Evolutionary conservation across 2,113 vertebrate species (phyloP), one percentile per base, ranked within the genome.

Genomic region (Stegastes partitus): DNA sequence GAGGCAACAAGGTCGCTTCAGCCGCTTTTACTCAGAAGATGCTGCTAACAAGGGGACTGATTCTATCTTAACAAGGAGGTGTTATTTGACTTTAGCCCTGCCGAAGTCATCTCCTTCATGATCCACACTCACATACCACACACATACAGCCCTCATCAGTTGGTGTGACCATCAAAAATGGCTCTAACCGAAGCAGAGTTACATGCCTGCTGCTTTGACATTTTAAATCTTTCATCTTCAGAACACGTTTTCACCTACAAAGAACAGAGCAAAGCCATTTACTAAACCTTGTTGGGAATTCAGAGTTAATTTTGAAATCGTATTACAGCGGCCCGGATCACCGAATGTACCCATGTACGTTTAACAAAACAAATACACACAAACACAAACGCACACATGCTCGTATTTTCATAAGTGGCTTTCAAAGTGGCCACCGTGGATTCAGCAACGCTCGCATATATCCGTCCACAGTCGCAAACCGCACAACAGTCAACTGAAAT

Each of bases 51-150:
- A 79, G 69, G 21, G 31, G 57, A 65, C 59, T 68, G 21, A 85
- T 81, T 81, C 50, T 11, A 77, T 74, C 65, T 71, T 76, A 77
- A 83, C 69, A 82, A 82, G 68, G 37, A 55, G 21, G 25, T 79
- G 62, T 81, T 51, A 14, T 74, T 61, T 76, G 31, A 44, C 42
- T 53, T 64, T 23, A 45, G 55, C 68, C 5, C 37, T 61, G 37
- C 11, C 53, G 72, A 63, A 63, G 63, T 77, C 37, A 2, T 66
- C 22, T 71, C 26, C 31, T 47, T 31, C 45, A 68, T 71, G 62
- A 82, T 57, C 18, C 50, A 37, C 66, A 69, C 26, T 21, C 37
- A 18, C 51, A 47, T 14, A 31, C 37, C 34, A 22, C 45, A 54
- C 28, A 55, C n/a, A 78, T 37, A 74, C 4, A 71, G 19, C 12